Conservation (phyloP, 2,888 invertebrate species). For the Drosophila ustulata region DNA sequence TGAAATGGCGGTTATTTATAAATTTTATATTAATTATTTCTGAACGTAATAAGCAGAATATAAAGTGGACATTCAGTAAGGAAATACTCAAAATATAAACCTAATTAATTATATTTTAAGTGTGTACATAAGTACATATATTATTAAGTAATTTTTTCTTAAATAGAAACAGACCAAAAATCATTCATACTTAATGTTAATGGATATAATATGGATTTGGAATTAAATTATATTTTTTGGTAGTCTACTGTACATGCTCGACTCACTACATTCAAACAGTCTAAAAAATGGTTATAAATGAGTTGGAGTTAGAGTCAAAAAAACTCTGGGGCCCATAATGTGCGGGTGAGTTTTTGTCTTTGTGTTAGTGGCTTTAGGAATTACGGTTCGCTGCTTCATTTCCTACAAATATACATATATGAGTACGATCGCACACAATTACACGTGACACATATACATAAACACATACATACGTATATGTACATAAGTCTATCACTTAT, state of each 20-base stretch:
- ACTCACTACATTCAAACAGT: neutral
- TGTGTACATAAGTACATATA: no score
- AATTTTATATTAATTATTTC: neutral
- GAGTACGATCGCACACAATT: conserved; percentile 15
- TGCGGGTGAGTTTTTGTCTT: conserved; percentile 35
- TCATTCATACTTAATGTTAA: no score
- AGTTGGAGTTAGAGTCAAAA: conserved; percentile 1
- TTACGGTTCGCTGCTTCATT: conserved; percentile 63
- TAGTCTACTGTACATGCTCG: neutral
- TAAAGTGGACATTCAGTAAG: no score
- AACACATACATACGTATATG: neutral
- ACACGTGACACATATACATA: neutral
- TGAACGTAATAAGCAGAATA: neutral
- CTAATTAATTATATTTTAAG: no score
- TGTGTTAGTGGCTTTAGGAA: conserved; percentile 59
- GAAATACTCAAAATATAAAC: no score
- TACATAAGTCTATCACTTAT: neutral
- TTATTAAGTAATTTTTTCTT: no score
- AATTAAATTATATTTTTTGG: no score
- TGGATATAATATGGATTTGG: no score
- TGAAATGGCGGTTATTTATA: neutral
- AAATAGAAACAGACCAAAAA: no score
- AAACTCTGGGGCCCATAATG: conserved; percentile 47
- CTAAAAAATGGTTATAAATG: neutral
- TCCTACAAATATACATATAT: conserved; percentile 47